Base-by-base conservation (phyloP, 2,888 invertebrate species). In the Orgyia antiqua region DNA sequence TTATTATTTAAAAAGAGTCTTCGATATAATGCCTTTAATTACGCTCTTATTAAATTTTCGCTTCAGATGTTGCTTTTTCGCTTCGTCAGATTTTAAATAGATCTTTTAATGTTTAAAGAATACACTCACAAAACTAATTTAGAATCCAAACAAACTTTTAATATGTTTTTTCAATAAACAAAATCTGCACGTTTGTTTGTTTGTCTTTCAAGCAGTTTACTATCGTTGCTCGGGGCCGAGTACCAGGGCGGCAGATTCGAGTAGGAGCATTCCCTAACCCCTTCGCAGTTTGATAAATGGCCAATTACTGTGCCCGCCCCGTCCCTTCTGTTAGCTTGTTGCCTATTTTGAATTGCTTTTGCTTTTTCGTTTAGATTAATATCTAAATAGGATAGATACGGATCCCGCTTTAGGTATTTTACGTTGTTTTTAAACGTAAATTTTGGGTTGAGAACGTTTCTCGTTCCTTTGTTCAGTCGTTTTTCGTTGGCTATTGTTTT, bases 251-350 rank as follows among this genome's bases (percentile, higher is more conserved):
- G 72, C 72, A 70, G 75, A 65, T 58, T 56, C 69, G 62, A 62
- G 68, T 62, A 68, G 66, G 67, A 70, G 70, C 70, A 49, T 67
- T 66, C 74, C 77, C 83, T 83, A 83, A 86, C 87, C 87, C 87
- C 86, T 87, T 83, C 83, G 71, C 80, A 68, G 79, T 87, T 87
- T 87, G 87, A 87, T 87, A 87, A 87, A 87, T 87, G 87, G 87
- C 87, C 87, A 87, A 87, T 87, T 87, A 87, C 87, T 73, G 69
- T 66, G 75, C 69, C 75, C 77, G 70, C 71, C 71, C 68, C 77
- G 77, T 76, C 83, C 83, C 83, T 79, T 77, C 80, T 82, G 83
- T 79, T 84, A 83, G 84, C 84, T 86, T 84, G 84, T 86, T 82
- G 84, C 84, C 86, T 83, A 84, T 84, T 86, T 80, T 82, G 86